phyloP scores from a whole-genome alignment of 1,140 invertebrate genomes.

The Temnothorax longispinosus region DNA sequence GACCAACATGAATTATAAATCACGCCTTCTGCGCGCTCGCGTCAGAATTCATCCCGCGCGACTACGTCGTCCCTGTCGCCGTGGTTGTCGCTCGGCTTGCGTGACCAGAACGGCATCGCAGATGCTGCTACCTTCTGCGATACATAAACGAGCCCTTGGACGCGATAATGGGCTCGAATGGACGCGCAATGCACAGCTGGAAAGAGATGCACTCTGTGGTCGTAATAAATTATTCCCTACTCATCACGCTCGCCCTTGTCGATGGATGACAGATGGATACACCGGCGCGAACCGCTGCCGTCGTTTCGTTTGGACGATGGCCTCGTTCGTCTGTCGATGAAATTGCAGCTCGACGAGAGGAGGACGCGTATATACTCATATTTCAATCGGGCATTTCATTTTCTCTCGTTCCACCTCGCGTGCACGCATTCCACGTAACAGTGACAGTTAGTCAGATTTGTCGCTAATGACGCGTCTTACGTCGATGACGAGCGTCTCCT shows the following conservation, averaged over 20 bases:
- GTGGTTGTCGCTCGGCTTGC: constrained; percentile 20
- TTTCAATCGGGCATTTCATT: constrained; percentile 12
- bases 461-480: not conserved
- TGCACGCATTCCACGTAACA: not conserved
- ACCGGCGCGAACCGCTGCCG: not conserved
- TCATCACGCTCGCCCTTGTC: constrained; percentile 38
- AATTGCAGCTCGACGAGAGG: not conserved
- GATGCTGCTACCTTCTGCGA: constrained; percentile 31
- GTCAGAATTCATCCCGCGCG: not conserved
- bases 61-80: not conserved
- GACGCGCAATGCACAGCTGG: constrained; percentile 35
- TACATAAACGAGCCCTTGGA: constrained; percentile 42
- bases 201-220: not conserved
- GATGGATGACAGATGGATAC: constrained; percentile 21
- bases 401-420: not conserved
- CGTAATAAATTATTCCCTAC: constrained; percentile 61
- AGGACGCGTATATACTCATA: not conserved
- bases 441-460: constrained; percentile 1
- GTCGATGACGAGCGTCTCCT: not conserved
- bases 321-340: not conserved
- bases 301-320: not conserved
- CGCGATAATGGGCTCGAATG: constrained; percentile 48
- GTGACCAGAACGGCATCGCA: constrained; percentile 31
- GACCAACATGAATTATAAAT: not conserved
- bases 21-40: not conserved